A percentile compares a stretch with the other conserved stretches of the same genome.
Evolutionary conservation across 2,888 invertebrate species (phyloP).

Genomic region (Corbicula japonica): DNA sequence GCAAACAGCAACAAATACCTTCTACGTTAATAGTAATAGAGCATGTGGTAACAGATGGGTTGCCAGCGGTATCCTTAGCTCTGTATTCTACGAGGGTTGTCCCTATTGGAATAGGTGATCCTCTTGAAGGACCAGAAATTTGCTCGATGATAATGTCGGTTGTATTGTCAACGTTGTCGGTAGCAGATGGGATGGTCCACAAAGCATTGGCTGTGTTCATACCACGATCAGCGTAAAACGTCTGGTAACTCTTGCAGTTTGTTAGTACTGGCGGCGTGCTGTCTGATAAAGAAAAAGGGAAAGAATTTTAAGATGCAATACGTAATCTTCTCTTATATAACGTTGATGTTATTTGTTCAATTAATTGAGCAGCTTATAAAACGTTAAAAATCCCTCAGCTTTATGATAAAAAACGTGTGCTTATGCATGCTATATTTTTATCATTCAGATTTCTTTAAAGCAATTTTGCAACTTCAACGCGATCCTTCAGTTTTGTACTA

Average conservation of each 20-base stretch:
- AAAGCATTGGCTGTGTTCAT: not conserved
- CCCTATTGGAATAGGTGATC: not conserved
- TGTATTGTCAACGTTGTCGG: not conserved
- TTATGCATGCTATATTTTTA: too few species aligned
- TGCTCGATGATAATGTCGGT: conserved; percentile 4
- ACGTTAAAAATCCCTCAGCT: too few species aligned
- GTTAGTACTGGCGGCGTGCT: conserved; percentile 1
- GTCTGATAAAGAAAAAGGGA: not conserved
- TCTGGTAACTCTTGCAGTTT: conserved; percentile 1
- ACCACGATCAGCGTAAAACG: not conserved
- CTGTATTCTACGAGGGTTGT: conserved; percentile 8
- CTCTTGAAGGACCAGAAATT: not conserved
- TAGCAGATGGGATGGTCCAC: conserved; percentile 3
- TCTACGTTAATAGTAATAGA: conserved; percentile 9
- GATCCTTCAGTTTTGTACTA: too few species aligned
- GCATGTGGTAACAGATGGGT: conserved; percentile 9
- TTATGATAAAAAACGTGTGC: too few species aligned
- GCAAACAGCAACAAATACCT: too few species aligned
- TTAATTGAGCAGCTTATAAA: too few species aligned
- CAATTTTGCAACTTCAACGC: too few species aligned
- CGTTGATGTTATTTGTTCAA: too few species aligned
- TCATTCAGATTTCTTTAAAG: too few species aligned
- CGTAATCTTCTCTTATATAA: not conserved
- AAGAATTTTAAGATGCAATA: not conserved
- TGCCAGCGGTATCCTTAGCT: conserved; percentile 1